Conservation (phyloP, 2,113 vertebrate species). For the Hylia prasina region DNA sequence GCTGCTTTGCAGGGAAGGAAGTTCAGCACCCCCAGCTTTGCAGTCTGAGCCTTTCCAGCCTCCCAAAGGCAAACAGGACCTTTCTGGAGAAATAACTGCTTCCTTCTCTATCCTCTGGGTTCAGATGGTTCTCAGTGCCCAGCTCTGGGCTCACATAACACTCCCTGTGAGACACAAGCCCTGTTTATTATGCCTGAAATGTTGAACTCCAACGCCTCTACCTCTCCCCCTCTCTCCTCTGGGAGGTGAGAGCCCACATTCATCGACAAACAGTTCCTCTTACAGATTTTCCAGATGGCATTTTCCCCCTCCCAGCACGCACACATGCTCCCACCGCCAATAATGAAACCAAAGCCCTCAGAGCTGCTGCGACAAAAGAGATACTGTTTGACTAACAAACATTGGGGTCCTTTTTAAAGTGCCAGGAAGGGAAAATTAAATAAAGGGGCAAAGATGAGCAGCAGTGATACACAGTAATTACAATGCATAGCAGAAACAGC, state of each 20-base stretch:
- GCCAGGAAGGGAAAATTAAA: not conserved
- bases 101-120: not conserved
- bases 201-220: not conserved
- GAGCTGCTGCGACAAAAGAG: not conserved
- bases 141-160: not conserved
- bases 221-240: not conserved
- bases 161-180: not conserved
- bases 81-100: not conserved
- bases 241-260: conserved; percentile 38
- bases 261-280: conserved; percentile 25
- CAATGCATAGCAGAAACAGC: not conserved
- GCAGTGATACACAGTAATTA: not conserved
- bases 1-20: not conserved
- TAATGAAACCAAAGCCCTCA: not conserved
- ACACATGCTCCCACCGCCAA: not conserved
- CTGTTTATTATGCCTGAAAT: not conserved
- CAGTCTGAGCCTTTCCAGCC: not conserved
- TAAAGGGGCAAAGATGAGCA: not conserved
- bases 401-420: not conserved
- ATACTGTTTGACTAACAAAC: conserved; percentile 9
- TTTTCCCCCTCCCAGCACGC: not conserved
- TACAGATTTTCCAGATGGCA: conserved; percentile 15
- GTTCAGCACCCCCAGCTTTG: not conserved
- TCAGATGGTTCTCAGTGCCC: accelerated
- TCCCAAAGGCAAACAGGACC: not conserved